These are phyloP conservation scores for Terebella lapidaria DNA, from an alignment of 2,888 invertebrate genomes.

Conservation along the genomic window DNA sequence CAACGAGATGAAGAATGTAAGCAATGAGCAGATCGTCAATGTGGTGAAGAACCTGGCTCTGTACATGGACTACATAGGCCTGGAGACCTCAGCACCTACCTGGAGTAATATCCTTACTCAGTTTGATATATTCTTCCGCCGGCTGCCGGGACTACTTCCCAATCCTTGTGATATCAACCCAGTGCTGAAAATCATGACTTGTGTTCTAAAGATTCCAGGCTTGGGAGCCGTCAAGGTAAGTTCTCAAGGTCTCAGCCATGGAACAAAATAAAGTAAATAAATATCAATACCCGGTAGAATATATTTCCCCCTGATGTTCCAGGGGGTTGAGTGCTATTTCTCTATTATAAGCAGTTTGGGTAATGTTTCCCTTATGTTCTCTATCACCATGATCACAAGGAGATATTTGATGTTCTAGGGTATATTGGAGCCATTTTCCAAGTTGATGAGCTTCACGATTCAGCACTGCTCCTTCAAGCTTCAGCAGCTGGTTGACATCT, in stretches of 20 bases:
- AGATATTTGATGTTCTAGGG: too few species aligned
- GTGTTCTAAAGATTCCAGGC: conserved; percentile 74
- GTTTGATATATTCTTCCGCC: conserved; percentile 79
- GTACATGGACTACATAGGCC: conserved; percentile 84
- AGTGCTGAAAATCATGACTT: conserved; percentile 53
- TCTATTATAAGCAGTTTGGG: too few species aligned
- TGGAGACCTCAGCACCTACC: conserved; percentile 68
- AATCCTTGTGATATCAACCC: conserved; percentile 51
- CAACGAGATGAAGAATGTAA: conserved; percentile 72
- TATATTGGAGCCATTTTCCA: conserved; percentile 89
- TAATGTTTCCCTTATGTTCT: too few species aligned
- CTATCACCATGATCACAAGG: too few species aligned
- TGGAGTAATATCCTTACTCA: conserved; percentile 80
- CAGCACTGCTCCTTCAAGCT: conserved; percentile 77
- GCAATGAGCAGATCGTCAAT: conserved; percentile 44
- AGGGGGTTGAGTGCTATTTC: too few species aligned
- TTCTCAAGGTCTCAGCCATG: background rate
- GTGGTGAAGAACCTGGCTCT: conserved; percentile 71
- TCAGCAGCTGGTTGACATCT: conserved; percentile 72
- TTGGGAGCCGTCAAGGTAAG: conserved; percentile 73
- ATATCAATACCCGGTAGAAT: too few species aligned
- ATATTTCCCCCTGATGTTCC: too few species aligned
- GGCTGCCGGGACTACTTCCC: conserved; percentile 45
- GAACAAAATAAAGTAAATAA: too few species aligned
- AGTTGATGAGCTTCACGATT: conserved; percentile 86